A percentile compares a stretch with the other conserved stretches of the same genome.
Conservation (phyloP, 2,113 vertebrate species). For the Labeo rohita region DNA sequence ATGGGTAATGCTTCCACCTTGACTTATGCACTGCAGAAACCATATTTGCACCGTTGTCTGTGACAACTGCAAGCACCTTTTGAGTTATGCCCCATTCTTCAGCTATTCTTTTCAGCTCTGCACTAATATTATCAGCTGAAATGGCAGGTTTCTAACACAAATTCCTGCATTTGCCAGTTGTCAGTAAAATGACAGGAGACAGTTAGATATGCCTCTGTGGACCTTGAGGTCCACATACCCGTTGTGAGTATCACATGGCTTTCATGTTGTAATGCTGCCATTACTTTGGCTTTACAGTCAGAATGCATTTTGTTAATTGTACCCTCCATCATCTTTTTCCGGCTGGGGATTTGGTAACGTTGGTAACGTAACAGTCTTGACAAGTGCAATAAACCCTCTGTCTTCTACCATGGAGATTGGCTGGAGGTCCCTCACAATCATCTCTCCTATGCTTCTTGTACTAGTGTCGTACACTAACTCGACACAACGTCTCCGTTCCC, state of each 20-base stretch:
- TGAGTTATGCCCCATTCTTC: slow-evolving; percentile 43
- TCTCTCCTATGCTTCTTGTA: no score
- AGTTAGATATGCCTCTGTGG: slow-evolving; percentile 41
- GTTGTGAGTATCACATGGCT: neutral
- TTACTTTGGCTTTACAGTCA: neutral
- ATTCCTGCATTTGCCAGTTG: no score
- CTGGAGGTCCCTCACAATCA: no score
- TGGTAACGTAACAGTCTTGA: neutral
- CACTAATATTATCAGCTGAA: neutral
- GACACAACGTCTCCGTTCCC: no score
- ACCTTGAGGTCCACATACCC: neutral
- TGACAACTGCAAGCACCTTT: slow-evolving; percentile 43
- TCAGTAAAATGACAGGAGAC: neutral
- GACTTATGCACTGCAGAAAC: slow-evolving; percentile 48
- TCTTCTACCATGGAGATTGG: no score
- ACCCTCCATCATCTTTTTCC: neutral
- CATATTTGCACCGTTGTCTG: slow-evolving; percentile 45
- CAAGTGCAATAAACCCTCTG: neutral
- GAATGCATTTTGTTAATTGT: neutral
- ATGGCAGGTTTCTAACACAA: neutral
- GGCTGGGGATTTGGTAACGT: neutral
- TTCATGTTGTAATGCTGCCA: slow-evolving; percentile 5
- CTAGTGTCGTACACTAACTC: no score
- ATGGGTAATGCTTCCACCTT: slow-evolving; percentile 3
- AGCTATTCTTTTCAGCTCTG: neutral